Evolutionary conservation across 2,888 invertebrate species (phyloP), one percentile per base, ranked within the genome.

Genomic region (Phorcus lineatus): DNA sequence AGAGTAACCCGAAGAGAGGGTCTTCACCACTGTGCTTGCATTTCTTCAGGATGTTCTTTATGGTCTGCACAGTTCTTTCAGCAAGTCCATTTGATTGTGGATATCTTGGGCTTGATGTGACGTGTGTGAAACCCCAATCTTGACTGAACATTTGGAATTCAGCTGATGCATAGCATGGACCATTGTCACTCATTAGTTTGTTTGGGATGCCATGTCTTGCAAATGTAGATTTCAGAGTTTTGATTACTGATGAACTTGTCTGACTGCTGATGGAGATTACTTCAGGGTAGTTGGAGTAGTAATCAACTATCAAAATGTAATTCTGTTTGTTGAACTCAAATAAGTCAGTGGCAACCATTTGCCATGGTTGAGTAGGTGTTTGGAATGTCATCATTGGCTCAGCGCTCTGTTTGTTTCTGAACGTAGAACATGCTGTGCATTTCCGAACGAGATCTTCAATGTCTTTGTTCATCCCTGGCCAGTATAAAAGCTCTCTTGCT

Each of bases 31-130:
- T 67, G 24, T 76, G 31, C 17, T 22, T 4, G 66, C 74, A 47
- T 70, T 80, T 84, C 36, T 82, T 83, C 31, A 82, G 28, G 4
- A 84, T 70, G 24, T 24, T 75, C 53, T 83, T 84, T 0, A 82
- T 79, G 2, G 80, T 80, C 57, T 83, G 70, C 6, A 83, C 82
- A 17, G 80, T 47, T 36, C 74, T 78, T 57, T 84, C 84, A 0
- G 75, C 82, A 36, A 78, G 66, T 1, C 82, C 81, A 75, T 84
- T 84, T 2, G 79, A 76, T 53, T 84, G 80, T 16, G 79, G 52
- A 54, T 79, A 80, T 62, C 54, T 54, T 13, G 82, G 82, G 19
- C 76, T 78, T 22, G 62, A 77, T n/a, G 80, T 82, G 16, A 55
- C 24, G 24, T 74, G 79, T 24, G 17, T 28, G 70, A 84, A 79